Evolutionary conservation across 2,888 invertebrate species (phyloP), one percentile per base, ranked within the genome.

Genomic region (Latheticus oryzae): DNA sequence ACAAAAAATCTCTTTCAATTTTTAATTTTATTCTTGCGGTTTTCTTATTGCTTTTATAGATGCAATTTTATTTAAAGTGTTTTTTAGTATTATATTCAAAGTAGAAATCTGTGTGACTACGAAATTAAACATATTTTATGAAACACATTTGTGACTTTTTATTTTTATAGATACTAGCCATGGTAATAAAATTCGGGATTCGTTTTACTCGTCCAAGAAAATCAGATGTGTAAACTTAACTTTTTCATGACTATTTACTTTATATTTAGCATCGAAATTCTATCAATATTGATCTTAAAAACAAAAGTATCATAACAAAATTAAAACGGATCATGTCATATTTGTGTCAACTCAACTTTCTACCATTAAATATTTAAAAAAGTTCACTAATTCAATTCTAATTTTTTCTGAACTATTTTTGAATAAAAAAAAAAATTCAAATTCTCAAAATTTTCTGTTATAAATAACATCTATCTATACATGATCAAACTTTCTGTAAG

Each of bases 71-170:
- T 15, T 33, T n/a, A n/a, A n/a, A n/a, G n/a, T n/a, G n/a, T n/a
- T n/a, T n/a, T 26, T 28, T 28, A 28, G 5, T 12, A 28, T 12
- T 12, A 11, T 28, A 19, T 19, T 19, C 21, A 19, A 19, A 19
- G 5, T 7, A 13, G 9, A 8, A 15, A 17, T 35, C 17, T 17
- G 38, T 35, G 21, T 35, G 17, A 21, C 3, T 9, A 38, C 42
- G 7, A 12, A 42, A 42, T 42, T 42, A 42, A 42, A n/a, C 26
- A 42, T 15, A 35, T 35, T 35, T 35, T 35, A 42, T 26, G 38
- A 11, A 38, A 38, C 5, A 5, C 5, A 7, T 38, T 38, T 38
- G 16, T 15, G 21, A 42, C 28, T 5, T 26, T 42, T 42, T n/a
- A n/a, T n/a, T n/a, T n/a, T n/a, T 42, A 42, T 26, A 28, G 40